Base-by-base conservation (phyloP, 2,113 vertebrate species). In the Burhinus bistriatus region DNA sequence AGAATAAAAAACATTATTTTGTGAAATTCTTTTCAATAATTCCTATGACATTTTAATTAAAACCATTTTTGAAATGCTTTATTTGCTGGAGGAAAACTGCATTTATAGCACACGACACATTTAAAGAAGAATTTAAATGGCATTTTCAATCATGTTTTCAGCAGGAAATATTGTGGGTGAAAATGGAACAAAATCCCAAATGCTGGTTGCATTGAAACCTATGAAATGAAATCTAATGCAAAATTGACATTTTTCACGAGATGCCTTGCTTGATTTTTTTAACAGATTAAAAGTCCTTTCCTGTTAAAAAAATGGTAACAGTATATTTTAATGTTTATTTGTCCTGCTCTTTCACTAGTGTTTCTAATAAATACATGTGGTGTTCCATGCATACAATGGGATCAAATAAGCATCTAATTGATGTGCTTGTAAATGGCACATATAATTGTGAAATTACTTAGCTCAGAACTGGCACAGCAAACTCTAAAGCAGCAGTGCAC, bases 21-120 rank as follows among this genome's bases (percentile, higher is more conserved):
- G 29, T 62, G 45, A 51, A 72, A 61, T 34, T 91, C 9, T 69
- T 34, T 66, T 66, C 15, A 73, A 25, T 55, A 82, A 38, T 61
- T 93, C n/a, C 38, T 77, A 27, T 80, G 83, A 75, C 70, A n/a
- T 80, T 93, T 93, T 94, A 96, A 94, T 95, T 85, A 95, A 97
- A 97, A 87, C 32, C 9, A 40, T 69, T 95, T 94, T 91, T 79
- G 1, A 96, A 94, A 87, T 85, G 78, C 68, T 97, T 97, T 95
- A 93, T 97, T 97, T 93, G 83, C 70, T 70, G 73, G 58, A 95
- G 52, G 29, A 82, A 87, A 96, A 32, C 27, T 77, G 58, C 57
- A 72, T 90, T 94, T 95, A 82, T 45, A 59, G 78, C 54, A 89
- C 66, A 94, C 0, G 0, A 93, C 29, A 80, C 54, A 73, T 73